Percentiles rank a stretch among this genome's conserved stretches.
Conservation (phyloP, 2,797 vertebrate species). For the Rhincodon typus region DNA sequence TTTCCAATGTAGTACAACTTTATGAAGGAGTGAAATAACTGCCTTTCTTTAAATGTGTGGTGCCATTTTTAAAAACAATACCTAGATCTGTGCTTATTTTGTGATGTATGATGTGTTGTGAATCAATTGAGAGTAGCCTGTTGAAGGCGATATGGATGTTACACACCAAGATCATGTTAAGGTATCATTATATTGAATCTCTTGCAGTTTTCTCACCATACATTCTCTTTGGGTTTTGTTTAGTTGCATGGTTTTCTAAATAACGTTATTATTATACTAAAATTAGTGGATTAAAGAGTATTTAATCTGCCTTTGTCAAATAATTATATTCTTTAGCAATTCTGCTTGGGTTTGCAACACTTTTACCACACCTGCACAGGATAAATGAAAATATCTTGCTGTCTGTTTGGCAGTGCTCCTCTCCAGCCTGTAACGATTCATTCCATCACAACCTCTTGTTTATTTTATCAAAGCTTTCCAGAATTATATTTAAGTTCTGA, state of each 20-base stretch:
- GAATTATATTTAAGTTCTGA: not conserved
- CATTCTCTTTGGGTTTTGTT: not conserved
- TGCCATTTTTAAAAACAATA: not conserved
- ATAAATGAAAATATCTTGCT: not conserved
- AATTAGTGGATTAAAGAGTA: not conserved
- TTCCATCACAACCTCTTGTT: not conserved
- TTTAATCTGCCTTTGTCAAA: not conserved
- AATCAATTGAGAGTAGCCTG: not conserved
- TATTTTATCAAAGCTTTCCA: not conserved
- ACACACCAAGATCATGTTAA: slow-evolving; percentile 61
- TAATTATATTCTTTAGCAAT: not conserved
- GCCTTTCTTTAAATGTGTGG: not conserved
- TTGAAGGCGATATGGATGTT: slow-evolving; percentile 61
- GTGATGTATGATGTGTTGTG: not conserved
- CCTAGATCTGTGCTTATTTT: not conserved
- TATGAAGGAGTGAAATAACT: not conserved
- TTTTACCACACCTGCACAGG: not conserved
- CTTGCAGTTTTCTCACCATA: not conserved
- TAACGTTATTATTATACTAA: not conserved
- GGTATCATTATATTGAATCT: not conserved
- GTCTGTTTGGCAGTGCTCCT: not conserved
- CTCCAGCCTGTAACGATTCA: not conserved
- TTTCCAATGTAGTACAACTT: not conserved
- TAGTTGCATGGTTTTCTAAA: not conserved
- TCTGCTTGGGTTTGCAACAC: not conserved